Percentiles rank a stretch among this genome's conserved stretches.
Conservation (phyloP, 2,797 vertebrate species). For the Natrix natrix region DNA sequence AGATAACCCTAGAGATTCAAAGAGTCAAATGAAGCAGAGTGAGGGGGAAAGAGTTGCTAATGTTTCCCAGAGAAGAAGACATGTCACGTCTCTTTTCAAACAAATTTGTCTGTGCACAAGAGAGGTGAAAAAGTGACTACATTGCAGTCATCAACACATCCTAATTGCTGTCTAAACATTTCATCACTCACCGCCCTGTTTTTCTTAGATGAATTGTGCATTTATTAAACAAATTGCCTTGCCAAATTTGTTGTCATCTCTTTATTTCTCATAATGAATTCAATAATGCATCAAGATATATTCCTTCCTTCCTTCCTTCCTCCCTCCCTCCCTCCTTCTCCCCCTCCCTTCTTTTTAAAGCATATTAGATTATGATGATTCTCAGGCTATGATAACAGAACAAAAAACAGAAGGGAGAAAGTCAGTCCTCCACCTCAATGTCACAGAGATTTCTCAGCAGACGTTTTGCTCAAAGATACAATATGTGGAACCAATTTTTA, state of each 20-base stretch:
- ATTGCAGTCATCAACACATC: conserved; percentile 29
- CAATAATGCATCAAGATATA: conserved; percentile 38
- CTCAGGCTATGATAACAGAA: conserved; percentile 19
- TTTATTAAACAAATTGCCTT: conserved; percentile 44
- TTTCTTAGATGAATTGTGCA: conserved; percentile 32
- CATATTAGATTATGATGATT: conserved; percentile 39
- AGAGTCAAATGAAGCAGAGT: neutral
- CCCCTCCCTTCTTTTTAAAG: conserved; percentile 15
- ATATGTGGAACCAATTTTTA: neutral
- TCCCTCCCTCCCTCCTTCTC: neutral
- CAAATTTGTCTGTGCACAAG: conserved; percentile 23
- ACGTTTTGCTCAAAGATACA: neutral
- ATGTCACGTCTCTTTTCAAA: conserved; percentile 45
- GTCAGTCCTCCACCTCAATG: conserved; percentile 34
- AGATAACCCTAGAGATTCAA: conserved; percentile 29
- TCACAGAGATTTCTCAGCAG: conserved; percentile 17
- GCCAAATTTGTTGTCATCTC: conserved; percentile 30
- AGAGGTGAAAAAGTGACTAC: conserved; percentile 21
- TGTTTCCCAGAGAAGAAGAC: conserved; percentile 50
- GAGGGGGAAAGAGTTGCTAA: conserved; percentile 25
- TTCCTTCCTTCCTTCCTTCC: neutral
- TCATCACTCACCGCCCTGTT: neutral
- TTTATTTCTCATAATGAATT: conserved; percentile 44
- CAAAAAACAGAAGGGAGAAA: conserved; percentile 1
- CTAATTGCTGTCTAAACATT: conserved; percentile 35